Conservation (phyloP, 1,140 invertebrate genomes). For the Tetraneura akinire region DNA sequence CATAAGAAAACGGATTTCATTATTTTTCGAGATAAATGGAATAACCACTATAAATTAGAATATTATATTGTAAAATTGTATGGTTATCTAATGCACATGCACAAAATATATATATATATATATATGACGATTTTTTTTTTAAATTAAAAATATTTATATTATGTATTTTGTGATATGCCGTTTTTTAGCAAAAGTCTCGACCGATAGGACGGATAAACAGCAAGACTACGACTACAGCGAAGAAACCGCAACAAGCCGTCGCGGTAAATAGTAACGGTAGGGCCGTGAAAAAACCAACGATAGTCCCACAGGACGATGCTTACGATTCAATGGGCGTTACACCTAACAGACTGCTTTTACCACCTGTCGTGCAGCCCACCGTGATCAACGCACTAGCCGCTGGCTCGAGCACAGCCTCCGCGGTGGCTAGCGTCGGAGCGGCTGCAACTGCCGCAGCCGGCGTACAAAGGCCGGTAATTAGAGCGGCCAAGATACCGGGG, state of each 20-base stretch:
- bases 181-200: neutral
- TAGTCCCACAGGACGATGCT: too few species aligned
- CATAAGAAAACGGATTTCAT: too few species aligned
- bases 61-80: too few species aligned
- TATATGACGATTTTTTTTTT: too few species aligned
- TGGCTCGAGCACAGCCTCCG: neutral
- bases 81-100: too few species aligned
- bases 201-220: neutral
- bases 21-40: too few species aligned
- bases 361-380: constrained; percentile 31
- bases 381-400: constrained; percentile 2
- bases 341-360: neutral
- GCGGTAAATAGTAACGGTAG: neutral
- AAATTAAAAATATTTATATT: too few species aligned
- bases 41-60: too few species aligned
- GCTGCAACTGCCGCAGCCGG: neutral
- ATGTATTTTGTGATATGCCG: too few species aligned
- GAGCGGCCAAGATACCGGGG: neutral
- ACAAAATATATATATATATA: too few species aligned
- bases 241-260: neutral
- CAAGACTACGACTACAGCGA: neutral
- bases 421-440: neutral
- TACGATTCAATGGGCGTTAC: neutral
- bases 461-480: neutral
- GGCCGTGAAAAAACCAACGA: neutral